Conservation (phyloP, 2,888 invertebrate species). For the Drosophila longiperda region DNA sequence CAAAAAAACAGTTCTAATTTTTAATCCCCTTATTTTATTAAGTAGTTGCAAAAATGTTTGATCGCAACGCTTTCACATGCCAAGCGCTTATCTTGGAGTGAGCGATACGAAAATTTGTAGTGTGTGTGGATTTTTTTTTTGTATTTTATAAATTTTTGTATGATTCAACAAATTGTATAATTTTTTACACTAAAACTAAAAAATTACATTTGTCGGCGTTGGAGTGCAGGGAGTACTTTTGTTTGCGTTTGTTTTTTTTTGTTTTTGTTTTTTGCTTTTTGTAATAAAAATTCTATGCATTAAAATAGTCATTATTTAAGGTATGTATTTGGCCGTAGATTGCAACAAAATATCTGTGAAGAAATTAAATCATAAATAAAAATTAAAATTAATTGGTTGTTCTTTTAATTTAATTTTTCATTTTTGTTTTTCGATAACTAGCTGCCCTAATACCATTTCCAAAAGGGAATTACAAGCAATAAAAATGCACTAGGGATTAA, state of each 20-base stretch:
- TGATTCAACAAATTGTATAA: conserved; percentile 72
- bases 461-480: conserved; percentile 56
- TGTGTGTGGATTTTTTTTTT: conserved; percentile 22
- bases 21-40: conserved; percentile 41
- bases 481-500: conserved; percentile 30
- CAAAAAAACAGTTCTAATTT: conserved; percentile 26
- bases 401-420: conserved; percentile 34
- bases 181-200: conserved; percentile 71
- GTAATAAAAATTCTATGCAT: conserved; percentile 71
- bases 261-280: conserved; percentile 44
- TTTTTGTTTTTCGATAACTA: conserved; percentile 48
- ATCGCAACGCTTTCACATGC: conserved; percentile 6
- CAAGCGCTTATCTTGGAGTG: conserved; percentile 9
- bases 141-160: conserved; percentile 18
- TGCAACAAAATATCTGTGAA: conserved; percentile 85
- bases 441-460: conserved; percentile 66
- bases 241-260: conserved; percentile 39
- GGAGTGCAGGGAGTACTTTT: conserved; percentile 70
- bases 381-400: conserved; percentile 71
- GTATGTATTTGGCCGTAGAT: conserved; percentile 85
- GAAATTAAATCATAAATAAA: conserved; percentile 83
- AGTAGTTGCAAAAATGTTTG: conserved; percentile 55
- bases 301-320: conserved; percentile 79
- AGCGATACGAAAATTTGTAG: conserved; percentile 18
- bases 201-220: conserved; percentile 76